phyloP scores from a whole-genome alignment of 2,888 invertebrate genomes.

The Drosophila nigricruria region DNA sequence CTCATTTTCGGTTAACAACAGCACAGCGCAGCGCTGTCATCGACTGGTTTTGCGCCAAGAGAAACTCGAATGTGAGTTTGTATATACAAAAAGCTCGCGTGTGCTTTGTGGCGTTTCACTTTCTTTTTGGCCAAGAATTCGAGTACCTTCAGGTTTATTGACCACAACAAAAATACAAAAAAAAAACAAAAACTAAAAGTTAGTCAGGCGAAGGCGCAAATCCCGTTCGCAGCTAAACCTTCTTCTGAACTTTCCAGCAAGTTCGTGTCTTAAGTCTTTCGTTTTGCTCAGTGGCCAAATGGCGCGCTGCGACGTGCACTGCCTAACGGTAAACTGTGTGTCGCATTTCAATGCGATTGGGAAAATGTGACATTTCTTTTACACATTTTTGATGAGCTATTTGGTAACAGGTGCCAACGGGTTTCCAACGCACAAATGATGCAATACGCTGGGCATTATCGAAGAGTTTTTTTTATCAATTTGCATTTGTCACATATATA shows the following conservation, averaged over 20 bases:
- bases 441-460: slow-evolving; percentile 20
- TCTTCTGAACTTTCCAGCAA: slow-evolving; percentile 58
- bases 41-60: slow-evolving; percentile 72
- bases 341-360: slow-evolving; percentile 62
- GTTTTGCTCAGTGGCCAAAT: slow-evolving; percentile 60
- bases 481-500: slow-evolving; percentile 19
- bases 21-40: slow-evolving; percentile 47
- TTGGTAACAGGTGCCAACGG: slow-evolving; percentile 61
- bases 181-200: slow-evolving; percentile 22
- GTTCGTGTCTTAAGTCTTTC: slow-evolving; percentile 75
- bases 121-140: slow-evolving; percentile 76
- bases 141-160: slow-evolving; percentile 67
- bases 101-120: slow-evolving; percentile 62
- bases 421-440: slow-evolving; percentile 18
- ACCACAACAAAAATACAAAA: slow-evolving; percentile 35
- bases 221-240: background rate
- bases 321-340: slow-evolving; percentile 39
- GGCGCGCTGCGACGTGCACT: slow-evolving; percentile 35
- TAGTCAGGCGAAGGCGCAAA: slow-evolving; percentile 25
- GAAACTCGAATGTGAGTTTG: slow-evolving; percentile 54
- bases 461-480: slow-evolving; percentile 4
- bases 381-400: slow-evolving; percentile 38
- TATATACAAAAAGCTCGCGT: slow-evolving; percentile 26
- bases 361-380: slow-evolving; percentile 27
- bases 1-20: slow-evolving; percentile 43